Base-by-base conservation (phyloP, 2,888 invertebrate genomes). In the Chalcosyrphus nemorum region DNA sequence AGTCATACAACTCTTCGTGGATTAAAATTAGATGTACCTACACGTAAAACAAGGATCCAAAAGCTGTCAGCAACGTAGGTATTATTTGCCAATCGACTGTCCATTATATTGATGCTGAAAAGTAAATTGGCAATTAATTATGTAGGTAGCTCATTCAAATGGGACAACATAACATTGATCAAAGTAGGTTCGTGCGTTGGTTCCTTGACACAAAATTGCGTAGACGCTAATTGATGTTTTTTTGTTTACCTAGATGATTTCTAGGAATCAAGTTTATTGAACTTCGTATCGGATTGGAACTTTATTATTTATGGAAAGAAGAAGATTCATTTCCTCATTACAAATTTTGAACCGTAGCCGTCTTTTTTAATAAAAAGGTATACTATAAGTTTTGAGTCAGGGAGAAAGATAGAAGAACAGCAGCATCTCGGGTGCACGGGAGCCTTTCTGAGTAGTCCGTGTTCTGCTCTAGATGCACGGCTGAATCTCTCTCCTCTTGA, bases 81-180 rank as follows among this genome's bases (percentile, higher is more conserved):
- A 56, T 56, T 54, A 43, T 43, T 56, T 43, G 68, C 13, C 43
- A 68, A 68, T 68, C 21, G 21, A 21, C 27, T 29, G 54, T 68
- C 43, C 17, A 29, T 43, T 9, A 13, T 5, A 52, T 19, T 52
- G 13, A 11, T 6, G 13, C 52, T 52, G 24, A 52, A 27, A 27
- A 9, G 15, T 9, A 27, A 27, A 27, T 52, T 52, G 27, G 7
- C 52, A 52, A 27, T 50, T 13, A 52, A 27, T 50, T 13, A 50
- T 13, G 27, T 13, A n/a, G 47, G 47, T 0, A 47, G 21, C 9
- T 3, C 4, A 35, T 35, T 6, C 9, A 9, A 32, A 32, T 32
- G 32, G 2, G 9, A 32, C 7, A 32, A 32, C 9, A 32, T 2
- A 32, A 9, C 7, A 9, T 32, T 32, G 9, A 9, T 32, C 32